These are phyloP conservation scores for Magallana nippona DNA, from an alignment of 2,888 invertebrate genomes.

Conservation along the genomic window DNA sequence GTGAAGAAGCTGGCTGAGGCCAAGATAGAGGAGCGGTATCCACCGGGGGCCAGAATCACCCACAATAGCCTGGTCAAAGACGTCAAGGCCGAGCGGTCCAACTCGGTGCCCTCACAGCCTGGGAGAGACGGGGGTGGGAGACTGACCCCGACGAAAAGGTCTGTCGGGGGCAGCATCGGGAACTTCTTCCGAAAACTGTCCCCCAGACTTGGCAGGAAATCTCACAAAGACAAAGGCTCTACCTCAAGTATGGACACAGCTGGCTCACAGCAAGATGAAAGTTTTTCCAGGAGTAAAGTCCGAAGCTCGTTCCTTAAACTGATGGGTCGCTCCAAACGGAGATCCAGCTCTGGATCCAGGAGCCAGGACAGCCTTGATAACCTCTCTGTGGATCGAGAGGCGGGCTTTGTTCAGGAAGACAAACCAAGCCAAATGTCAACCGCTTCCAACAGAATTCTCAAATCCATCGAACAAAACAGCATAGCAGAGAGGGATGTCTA, in stretches of 20 bases:
- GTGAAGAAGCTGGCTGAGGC: slow-evolving; percentile 53
- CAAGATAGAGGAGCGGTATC: slow-evolving; percentile 47
- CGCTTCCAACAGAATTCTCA: slow-evolving; percentile 57
- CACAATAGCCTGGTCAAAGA: slow-evolving; percentile 44
- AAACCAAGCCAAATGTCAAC: slow-evolving; percentile 30
- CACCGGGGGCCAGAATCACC: slow-evolving; percentile 44
- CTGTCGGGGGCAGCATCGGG: slow-evolving; percentile 73
- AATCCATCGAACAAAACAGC: slow-evolving; percentile 72
- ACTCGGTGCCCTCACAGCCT: slow-evolving; percentile 57
- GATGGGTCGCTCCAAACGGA: slow-evolving; percentile 57
- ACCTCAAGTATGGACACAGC: slow-evolving; percentile 66
- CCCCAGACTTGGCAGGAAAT: slow-evolving; percentile 62
- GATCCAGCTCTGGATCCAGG: slow-evolving; percentile 34
- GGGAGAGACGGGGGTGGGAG: slow-evolving; percentile 53
- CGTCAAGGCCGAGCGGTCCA: slow-evolving; percentile 53
- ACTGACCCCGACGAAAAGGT: slow-evolving; percentile 70
- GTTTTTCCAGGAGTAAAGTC: slow-evolving; percentile 67
- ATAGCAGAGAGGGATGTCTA: slow-evolving; percentile 70
- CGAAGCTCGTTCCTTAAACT: slow-evolving; percentile 71
- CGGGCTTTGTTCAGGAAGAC: slow-evolving; percentile 15
- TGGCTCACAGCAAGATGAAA: slow-evolving; percentile 55
- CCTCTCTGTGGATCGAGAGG: slow-evolving; percentile 19
- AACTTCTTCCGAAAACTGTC: slow-evolving; percentile 75
- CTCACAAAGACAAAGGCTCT: slow-evolving; percentile 63
- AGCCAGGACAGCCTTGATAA: slow-evolving; percentile 28